Percentiles rank a stretch among this genome's conserved stretches.
These are phyloP conservation scores for Florisuga fusca DNA, from an alignment of 2,797 vertebrate genomes.

Conservation along the genomic window DNA sequence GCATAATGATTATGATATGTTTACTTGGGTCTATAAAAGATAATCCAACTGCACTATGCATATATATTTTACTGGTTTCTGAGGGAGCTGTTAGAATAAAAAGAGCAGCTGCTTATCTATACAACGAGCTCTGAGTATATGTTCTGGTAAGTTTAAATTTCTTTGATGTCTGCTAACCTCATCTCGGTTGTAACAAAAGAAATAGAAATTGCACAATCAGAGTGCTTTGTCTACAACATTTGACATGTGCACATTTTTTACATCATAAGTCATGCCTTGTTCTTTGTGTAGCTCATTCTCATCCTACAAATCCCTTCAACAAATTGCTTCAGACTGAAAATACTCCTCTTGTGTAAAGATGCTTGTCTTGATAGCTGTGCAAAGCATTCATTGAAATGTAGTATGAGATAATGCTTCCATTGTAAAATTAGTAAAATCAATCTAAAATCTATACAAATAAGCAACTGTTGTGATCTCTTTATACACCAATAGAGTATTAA, in stretches of 20 bases:
- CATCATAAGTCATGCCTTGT: neutral
- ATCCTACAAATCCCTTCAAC: neutral
- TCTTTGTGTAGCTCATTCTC: neutral
- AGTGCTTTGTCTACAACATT: neutral
- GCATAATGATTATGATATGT: neutral
- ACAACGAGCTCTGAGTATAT: neutral
- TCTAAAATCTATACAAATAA: neutral
- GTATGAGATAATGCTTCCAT: neutral
- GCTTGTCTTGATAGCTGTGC: neutral
- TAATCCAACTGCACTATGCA: neutral
- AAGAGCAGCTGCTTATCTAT: neutral
- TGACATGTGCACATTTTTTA: neutral
- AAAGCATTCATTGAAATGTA: neutral
- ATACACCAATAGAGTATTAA: neutral
- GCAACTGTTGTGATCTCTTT: neutral
- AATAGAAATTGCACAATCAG: neutral
- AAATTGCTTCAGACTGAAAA: neutral
- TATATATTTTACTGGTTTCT: neutral
- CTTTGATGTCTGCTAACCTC: neutral
- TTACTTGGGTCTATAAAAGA: neutral
- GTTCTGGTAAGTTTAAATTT: neutral
- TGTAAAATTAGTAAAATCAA: neutral
- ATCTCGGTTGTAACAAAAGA: neutral
- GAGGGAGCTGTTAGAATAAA: neutral
- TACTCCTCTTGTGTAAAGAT: neutral